A percentile compares a stretch with the other conserved stretches of the same genome.
Conservation (phyloP, 2,888 invertebrate species). For the Leucophenga maculata region DNA sequence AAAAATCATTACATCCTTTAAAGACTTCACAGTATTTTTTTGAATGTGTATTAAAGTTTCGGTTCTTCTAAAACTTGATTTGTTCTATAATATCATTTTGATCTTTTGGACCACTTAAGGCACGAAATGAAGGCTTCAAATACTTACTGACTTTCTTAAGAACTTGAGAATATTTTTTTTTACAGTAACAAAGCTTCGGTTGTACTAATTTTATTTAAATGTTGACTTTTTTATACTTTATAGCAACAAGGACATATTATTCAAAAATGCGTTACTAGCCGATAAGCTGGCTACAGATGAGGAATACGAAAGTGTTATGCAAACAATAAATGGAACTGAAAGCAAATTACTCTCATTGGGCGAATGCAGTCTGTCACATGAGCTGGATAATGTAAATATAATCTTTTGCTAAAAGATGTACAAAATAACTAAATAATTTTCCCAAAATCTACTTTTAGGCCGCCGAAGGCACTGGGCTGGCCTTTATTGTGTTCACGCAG, state of each 20-base stretch:
- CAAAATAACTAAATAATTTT: not conserved
- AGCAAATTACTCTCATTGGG: constrained; percentile 73
- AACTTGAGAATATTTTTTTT: too few relatives aligned
- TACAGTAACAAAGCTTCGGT: too few relatives aligned
- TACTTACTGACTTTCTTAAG: too few relatives aligned
- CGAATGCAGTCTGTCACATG: constrained; percentile 81
- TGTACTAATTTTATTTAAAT: not conserved
- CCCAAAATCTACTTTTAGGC: constrained; percentile 75
- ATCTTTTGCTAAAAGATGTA: not conserved
- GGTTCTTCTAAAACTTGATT: too few relatives aligned
- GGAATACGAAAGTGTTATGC: constrained; percentile 75
- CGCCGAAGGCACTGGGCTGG: constrained; percentile 95
- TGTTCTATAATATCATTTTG: too few relatives aligned
- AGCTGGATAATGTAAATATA: constrained; percentile 80
- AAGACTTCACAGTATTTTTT: too few relatives aligned
- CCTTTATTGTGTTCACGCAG: constrained; percentile 97
- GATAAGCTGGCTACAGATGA: constrained; percentile 74
- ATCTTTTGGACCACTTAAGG: too few relatives aligned
- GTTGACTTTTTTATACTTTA: not conserved
- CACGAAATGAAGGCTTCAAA: too few relatives aligned
- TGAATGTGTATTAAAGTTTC: too few relatives aligned
- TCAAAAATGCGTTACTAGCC: constrained; percentile 63
- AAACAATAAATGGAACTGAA: constrained; percentile 66
- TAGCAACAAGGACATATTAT: constrained; percentile 74
- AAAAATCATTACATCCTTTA: too few relatives aligned